phyloP scores from a whole-genome alignment of 2,888 invertebrate genomes.

The Ochlodes sylvanus region DNA sequence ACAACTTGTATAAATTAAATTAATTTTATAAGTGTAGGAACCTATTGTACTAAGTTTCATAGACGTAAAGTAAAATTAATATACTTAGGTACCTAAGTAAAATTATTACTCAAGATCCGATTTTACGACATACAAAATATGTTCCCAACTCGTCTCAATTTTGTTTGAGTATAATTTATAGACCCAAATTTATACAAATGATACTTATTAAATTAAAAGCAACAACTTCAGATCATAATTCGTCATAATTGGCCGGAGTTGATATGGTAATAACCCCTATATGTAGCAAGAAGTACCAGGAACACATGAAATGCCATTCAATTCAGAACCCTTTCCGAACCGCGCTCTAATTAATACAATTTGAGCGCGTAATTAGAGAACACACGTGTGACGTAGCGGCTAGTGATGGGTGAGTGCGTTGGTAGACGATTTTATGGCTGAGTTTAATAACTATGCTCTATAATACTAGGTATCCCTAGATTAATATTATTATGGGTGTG shows the following conservation, averaged over 20 bases:
- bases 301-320: constrained; percentile 64
- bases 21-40: too few species aligned
- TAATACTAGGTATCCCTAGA: background rate
- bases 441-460: background rate
- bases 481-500: background rate
- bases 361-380: constrained; percentile 78
- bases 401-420: constrained; percentile 30
- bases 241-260: constrained; percentile 39
- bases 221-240: constrained; percentile 36
- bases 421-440: constrained; percentile 33
- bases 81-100: too few species aligned
- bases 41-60: too few species aligned
- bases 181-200: constrained; percentile 33
- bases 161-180: constrained; percentile 16
- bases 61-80: too few species aligned
- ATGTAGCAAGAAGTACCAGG: constrained; percentile 40
- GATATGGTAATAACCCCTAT: constrained; percentile 72
- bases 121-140: too few species aligned
- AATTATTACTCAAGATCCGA: too few species aligned
- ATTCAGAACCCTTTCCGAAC: constrained; percentile 78
- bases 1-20: too few species aligned
- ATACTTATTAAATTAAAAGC: constrained; percentile 34
- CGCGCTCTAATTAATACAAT: constrained; percentile 82
- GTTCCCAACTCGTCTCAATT: background rate
- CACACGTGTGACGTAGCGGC: constrained; percentile 65